Conservation (phyloP, 2,113 vertebrate genomes). For the Alosa alosa region DNA sequence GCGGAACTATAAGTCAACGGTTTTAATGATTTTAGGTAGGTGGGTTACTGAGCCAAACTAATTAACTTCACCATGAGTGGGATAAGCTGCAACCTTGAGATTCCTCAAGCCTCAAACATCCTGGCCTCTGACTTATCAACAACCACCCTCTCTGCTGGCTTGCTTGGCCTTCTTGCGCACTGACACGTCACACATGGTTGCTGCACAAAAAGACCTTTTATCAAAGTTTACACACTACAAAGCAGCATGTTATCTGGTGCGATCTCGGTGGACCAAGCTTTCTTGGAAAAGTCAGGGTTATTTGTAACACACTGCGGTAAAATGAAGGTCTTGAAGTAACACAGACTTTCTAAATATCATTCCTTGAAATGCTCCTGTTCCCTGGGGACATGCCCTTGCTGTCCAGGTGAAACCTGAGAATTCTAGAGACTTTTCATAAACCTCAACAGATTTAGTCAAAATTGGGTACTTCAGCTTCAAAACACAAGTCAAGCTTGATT, state of each 20-base stretch:
- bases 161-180: constrained; percentile 1
- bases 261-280: constrained; percentile 33
- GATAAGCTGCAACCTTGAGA: constrained; percentile 34
- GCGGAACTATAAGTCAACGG: background rate
- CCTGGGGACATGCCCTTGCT: background rate
- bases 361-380: background rate
- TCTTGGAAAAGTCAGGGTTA: constrained; percentile 45
- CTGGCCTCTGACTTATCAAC: constrained; percentile 23
- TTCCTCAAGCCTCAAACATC: constrained; percentile 36
- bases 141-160: constrained; percentile 37
- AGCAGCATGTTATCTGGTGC: constrained; percentile 46
- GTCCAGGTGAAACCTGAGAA: constrained; percentile 11
- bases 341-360: background rate
- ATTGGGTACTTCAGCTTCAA: background rate
- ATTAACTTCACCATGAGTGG: background rate
- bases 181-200: constrained; percentile 54
- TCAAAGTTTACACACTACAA: constrained; percentile 49
- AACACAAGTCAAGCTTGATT: background rate
- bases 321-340: background rate
- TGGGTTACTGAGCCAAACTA: background rate
- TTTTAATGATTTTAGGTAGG: background rate
- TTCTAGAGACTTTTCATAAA: background rate
- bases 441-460: background rate
- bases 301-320: background rate
- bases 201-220: constrained; percentile 55